Conservation (phyloP, 2,888 invertebrate genomes). For the Octonoba sinensis region DNA sequence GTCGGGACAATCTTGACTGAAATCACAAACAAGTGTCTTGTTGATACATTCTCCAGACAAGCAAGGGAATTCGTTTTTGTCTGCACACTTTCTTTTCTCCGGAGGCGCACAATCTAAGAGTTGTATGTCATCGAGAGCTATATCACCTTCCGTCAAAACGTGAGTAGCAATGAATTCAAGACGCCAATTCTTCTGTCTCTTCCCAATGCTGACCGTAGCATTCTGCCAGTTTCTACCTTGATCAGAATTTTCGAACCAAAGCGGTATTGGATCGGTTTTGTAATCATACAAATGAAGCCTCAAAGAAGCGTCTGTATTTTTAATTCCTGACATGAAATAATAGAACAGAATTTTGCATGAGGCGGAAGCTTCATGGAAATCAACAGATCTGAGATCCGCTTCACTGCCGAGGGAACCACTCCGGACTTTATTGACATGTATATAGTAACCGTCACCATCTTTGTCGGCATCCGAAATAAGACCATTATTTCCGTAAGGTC, state of each 20-base stretch:
- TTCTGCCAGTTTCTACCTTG: slow-evolving; percentile 50
- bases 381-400: slow-evolving; percentile 50
- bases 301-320: slow-evolving; percentile 38
- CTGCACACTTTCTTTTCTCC: slow-evolving; percentile 38
- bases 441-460: slow-evolving; percentile 42
- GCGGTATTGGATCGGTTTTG: slow-evolving; percentile 15
- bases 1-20: slow-evolving; percentile 57
- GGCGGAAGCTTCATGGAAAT: slow-evolving; percentile 34
- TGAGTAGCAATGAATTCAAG: slow-evolving; percentile 60
- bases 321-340: slow-evolving; percentile 60
- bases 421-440: slow-evolving; percentile 49
- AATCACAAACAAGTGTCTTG: slow-evolving; percentile 49
- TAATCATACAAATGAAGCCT: slow-evolving; percentile 30
- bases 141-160: slow-evolving; percentile 35
- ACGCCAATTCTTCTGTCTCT: slow-evolving; percentile 45
- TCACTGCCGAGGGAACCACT: slow-evolving; percentile 31
- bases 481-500: slow-evolving; percentile 33
- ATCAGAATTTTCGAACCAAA: slow-evolving; percentile 43
- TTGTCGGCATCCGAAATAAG: slow-evolving; percentile 22
- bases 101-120: slow-evolving; percentile 56
- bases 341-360: slow-evolving; percentile 60
- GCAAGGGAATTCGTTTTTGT: slow-evolving; percentile 53
- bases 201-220: slow-evolving; percentile 46
- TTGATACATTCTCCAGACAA: slow-evolving; percentile 49
- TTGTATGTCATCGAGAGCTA: slow-evolving; percentile 59